A percentile compares a stretch with the other conserved stretches of the same genome.
Evolutionary conservation across 2,113 vertebrate genomes (phyloP).

Genomic region (Pygoscelis antarcticus): DNA sequence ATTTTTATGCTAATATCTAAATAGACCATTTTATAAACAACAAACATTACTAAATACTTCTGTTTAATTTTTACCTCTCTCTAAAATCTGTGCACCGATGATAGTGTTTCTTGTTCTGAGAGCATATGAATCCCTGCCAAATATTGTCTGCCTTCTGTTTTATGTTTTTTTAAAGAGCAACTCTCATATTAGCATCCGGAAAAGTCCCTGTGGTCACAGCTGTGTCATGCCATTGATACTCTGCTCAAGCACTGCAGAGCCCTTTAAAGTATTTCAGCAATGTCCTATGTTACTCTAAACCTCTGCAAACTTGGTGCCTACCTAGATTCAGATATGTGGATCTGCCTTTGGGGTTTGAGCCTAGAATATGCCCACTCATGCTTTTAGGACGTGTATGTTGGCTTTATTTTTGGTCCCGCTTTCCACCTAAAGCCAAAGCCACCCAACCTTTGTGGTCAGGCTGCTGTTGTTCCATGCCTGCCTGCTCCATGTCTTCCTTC

Average conservation of each 20-base stretch:
- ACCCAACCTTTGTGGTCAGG: not conserved
- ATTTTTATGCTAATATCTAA: not conserved
- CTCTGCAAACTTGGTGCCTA: not conserved
- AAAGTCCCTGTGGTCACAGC: slow-evolving; percentile 13
- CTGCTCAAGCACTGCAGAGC: not conserved
- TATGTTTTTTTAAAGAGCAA: not conserved
- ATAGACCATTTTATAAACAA: not conserved
- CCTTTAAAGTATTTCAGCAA: not conserved
- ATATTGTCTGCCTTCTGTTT: not conserved
- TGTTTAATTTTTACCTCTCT: not conserved
- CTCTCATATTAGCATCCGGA: not conserved
- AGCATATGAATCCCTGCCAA: not conserved
- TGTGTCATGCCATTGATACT: not conserved
- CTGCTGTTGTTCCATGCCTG: not conserved
- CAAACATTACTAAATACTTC: not conserved
- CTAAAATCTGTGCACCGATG: not conserved
- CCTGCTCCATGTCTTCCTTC: not conserved
- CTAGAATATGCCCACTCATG: not conserved
- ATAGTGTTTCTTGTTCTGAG: not conserved
- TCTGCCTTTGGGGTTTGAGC: not conserved
- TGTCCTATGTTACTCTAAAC: not conserved
- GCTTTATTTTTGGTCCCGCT: not conserved
- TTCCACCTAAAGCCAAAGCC: not conserved
- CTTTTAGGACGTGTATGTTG: not conserved
- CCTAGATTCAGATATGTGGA: not conserved